Percentiles rank a stretch among this genome's conserved stretches.
phyloP scores from a whole-genome alignment of 2,888 invertebrate species.

The Athalia rosae region DNA sequence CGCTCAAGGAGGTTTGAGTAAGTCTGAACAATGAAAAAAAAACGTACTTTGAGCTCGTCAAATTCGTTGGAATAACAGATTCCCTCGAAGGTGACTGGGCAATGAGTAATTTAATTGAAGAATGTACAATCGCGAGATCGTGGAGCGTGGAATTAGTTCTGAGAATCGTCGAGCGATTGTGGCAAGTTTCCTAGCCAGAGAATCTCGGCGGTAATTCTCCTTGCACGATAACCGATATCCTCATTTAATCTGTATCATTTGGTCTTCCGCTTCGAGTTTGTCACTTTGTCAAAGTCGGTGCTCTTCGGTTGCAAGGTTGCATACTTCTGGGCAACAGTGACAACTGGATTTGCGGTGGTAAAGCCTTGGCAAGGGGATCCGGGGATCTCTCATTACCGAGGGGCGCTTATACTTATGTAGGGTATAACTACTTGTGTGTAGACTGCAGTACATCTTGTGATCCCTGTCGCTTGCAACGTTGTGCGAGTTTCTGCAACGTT shows the following conservation, averaged over 20 bases:
- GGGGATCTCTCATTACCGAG: slow-evolving; percentile 21
- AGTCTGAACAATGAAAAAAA: background rate
- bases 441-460: background rate
- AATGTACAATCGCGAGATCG: no score
- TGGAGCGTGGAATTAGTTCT: no score
- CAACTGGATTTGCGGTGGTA: background rate
- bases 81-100: background rate
- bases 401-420: background rate
- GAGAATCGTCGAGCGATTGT: no score
- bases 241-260: background rate
- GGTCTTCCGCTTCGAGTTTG: background rate
- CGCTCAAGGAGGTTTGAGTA: slow-evolving; percentile 25
- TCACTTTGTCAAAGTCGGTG: slow-evolving; percentile 6
- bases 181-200: no score
- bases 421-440: background rate
- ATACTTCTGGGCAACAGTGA: background rate
- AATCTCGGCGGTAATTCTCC: slow-evolving; percentile 6
- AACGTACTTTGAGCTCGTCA: slow-evolving; percentile 3
- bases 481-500: background rate
- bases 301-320: background rate
- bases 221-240: background rate
- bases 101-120: no score
- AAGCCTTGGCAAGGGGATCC: background rate
- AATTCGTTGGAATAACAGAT: background rate
- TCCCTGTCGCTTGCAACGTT: background rate